Evolutionary conservation across 1,140 invertebrate species (phyloP).

Genomic region (Drosophila sechellia): DNA sequence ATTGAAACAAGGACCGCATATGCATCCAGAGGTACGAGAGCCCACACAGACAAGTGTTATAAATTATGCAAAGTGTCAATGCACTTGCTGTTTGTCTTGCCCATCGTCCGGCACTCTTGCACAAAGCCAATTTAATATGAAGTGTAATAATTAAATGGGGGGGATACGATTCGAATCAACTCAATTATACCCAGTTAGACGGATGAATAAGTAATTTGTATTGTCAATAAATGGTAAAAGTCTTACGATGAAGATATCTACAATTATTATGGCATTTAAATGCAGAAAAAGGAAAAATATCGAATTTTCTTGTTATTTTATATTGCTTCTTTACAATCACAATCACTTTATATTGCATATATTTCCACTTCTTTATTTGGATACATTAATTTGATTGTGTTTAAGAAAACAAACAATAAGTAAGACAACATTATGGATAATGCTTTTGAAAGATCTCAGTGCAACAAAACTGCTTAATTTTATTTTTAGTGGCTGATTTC

Average conservation of each 20-base stretch:
- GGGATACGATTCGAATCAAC: not conserved
- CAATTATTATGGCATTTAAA: not conserved
- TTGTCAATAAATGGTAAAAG: not conserved
- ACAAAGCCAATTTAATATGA: conserved; percentile 32
- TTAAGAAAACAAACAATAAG: too few relatives aligned
- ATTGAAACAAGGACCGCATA: conserved; percentile 47
- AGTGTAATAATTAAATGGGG: conserved; percentile 33
- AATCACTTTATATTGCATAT: too few relatives aligned
- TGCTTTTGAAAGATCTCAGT: too few relatives aligned
- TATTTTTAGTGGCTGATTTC: too few relatives aligned
- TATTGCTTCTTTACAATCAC: too few relatives aligned
- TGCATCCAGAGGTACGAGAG: conserved; percentile 1
- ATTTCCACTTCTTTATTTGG: too few relatives aligned
- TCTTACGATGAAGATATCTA: not conserved
- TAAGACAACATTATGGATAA: too few relatives aligned
- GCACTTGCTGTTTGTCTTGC: conserved; percentile 39
- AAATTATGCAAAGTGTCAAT: conserved; percentile 69
- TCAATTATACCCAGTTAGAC: conserved; percentile 4
- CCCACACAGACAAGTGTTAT: conserved; percentile 40
- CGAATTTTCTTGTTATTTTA: too few relatives aligned
- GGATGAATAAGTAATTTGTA: conserved; percentile 1
- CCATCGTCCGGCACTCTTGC: conserved; percentile 2
- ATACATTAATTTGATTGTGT: too few relatives aligned
- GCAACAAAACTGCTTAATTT: too few relatives aligned
- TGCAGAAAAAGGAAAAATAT: not conserved